Evolutionary conservation across 2,113 vertebrate species (phyloP), one percentile per base, ranked within the genome.

Genomic region (Theristicus caerulescens): DNA sequence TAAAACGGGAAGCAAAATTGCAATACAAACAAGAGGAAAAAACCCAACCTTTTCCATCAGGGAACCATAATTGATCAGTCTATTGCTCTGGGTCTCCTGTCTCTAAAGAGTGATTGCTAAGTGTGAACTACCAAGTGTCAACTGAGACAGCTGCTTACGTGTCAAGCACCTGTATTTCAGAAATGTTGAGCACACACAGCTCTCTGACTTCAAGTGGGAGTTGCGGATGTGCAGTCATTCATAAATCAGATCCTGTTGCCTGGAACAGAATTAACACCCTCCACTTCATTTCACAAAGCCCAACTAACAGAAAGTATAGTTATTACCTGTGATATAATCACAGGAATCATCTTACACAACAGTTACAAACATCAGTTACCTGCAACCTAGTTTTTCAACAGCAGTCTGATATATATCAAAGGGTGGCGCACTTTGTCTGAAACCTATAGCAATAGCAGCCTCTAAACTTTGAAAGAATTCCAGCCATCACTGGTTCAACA

Each of bases 241-340:
- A 94, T 65, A 97, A 95, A 93, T 77, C 83, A 91, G 77, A 67
- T 69, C 62, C 69, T 62, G 42, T 44, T 94, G 82, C 78, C 62
- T 65, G 66, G 66, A 61, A 79, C 73, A 64, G 78, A 82, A 90
- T 42, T 81, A 85, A 92, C 70, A 94, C 32, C 70, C 74, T 77
- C 61, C 69, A 82, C 52, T 78, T 83, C 77, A 82, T 74, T 77
- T 85, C 62, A 81, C 2, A 0, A 82, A 95, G 81, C 69, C 73
- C 87, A 93, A 27, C 82, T 88, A 87, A 87, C 86, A 83, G 57
- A n/a, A 87, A 94, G 38, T 66, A 82, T 12, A 85, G 89, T 71
- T 84, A 82, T 85, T 95, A 82, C 51, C 70, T 57, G 24, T 40
- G 91, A 82, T 84, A 72, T 34, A 94, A 70, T 77, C 88, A 69